Conservation (phyloP, 2,113 vertebrate genomes). For the Hippocampus abdominalis region DNA sequence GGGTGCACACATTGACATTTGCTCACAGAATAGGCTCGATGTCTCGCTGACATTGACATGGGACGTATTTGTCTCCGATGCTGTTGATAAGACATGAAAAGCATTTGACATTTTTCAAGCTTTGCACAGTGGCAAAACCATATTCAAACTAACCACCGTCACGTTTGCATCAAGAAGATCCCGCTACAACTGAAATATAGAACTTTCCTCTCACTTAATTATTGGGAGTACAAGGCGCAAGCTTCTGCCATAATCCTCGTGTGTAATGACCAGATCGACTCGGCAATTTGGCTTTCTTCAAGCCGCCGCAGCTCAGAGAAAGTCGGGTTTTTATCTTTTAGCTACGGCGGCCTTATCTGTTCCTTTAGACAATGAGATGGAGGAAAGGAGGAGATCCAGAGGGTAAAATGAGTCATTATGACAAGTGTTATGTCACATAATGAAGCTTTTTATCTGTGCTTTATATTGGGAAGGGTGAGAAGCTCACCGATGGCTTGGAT, state of each 20-base stretch:
- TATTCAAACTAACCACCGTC: conserved; percentile 18
- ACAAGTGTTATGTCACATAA: conserved; percentile 15
- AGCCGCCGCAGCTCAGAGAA: conserved; percentile 29
- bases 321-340: conserved; percentile 36
- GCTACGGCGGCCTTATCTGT: conserved; percentile 32
- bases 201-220: conserved; percentile 39
- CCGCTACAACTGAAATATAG: conserved; percentile 38
- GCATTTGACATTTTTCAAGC: no score
- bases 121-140: background rate
- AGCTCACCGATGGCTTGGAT: background rate
- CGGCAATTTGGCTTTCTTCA: conserved; percentile 39
- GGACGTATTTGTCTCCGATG: no score
- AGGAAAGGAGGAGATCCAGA: conserved; percentile 5
- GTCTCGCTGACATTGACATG: no score
- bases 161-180: conserved; percentile 1
- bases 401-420: conserved; percentile 21
- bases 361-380: conserved; percentile 21
- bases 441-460: conserved; percentile 18
- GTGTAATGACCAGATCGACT: conserved; percentile 56
- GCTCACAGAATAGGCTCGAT: no score
- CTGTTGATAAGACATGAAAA: no score
- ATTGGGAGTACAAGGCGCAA: conserved; percentile 27
- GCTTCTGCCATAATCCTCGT: conserved; percentile 37
- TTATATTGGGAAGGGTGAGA: background rate
- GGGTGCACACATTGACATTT: no score